Evolutionary conservation across 64 coral and sea anemone genomes (phyloP), one percentile per base, ranked within the genome.

Genomic region (Porites lutea): DNA sequence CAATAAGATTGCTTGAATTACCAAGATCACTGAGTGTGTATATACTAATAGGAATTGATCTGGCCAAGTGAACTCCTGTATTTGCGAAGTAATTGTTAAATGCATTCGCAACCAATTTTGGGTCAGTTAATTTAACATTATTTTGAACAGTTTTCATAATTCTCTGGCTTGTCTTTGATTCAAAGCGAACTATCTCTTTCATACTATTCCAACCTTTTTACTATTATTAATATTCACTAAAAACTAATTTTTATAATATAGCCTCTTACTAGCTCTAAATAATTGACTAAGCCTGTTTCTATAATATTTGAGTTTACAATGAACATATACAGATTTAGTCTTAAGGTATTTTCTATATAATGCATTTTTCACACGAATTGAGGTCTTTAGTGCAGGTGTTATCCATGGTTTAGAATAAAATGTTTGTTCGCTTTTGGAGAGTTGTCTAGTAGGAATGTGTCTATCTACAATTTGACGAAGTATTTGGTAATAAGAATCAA

Each of bases 251-350:
- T 68, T 71, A 15, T 86, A 86, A 6, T 86, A 67, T 52, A 47
- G 19, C 49, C 63, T 69, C 16, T 86, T 86, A 59, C 82, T 48
- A 49, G 49, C 13, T 71, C 15, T 86, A 48, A 86, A 47, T 47
- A 86, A 68, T 15, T 86, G 85, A 22, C 74, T 88, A 37, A 88
- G 54, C 18, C 19, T 88, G 44, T 87, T 87, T 52, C 67, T 65
- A 65, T 65, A 65, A 65, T 65, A 65, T 65, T 65, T 65, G 12
- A 65, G 16, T 65, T 65, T 65, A 4, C 62, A 65, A 65, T 65
- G 62, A 65, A 14, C 12, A 65, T 65, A 65, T 65, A 19, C 16
- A 65, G 62, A 65, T 65, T 65, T 65, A 7, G 53, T 55, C 53
- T 55, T 5, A 54, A 54, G 52, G 10, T 55, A 55, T 55, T 55